Percentiles rank a stretch among this genome's conserved stretches.
Evolutionary conservation across 2,797 vertebrate species (phyloP).

Genomic region (Australoheros facetus): DNA sequence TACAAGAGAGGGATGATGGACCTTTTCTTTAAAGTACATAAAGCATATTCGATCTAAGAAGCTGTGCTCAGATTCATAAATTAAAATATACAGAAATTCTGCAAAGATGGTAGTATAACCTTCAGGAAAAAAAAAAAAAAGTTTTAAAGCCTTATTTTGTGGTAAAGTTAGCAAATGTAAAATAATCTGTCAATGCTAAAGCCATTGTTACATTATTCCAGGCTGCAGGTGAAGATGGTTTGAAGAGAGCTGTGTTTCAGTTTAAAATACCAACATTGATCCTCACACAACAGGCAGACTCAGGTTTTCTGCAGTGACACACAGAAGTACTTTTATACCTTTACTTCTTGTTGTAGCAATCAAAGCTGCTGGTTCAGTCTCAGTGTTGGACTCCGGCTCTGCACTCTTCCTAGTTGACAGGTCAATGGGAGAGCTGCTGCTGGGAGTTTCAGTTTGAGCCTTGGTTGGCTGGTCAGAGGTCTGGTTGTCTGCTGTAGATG

Average conservation of each 20-base stretch:
- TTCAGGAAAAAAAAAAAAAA: background rate
- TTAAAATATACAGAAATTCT: background rate
- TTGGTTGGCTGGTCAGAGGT: constrained; percentile 41
- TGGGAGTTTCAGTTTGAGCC: constrained; percentile 32
- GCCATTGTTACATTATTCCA: too few species aligned
- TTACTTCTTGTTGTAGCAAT: constrained; percentile 28
- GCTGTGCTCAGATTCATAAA: background rate
- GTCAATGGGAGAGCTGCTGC: constrained; percentile 84
- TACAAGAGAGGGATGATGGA: too few species aligned
- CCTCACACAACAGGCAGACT: background rate
- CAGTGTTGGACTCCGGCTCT: constrained; percentile 65
- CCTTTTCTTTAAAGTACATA: background rate
- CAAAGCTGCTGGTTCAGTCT: background rate
- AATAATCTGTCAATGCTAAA: too few species aligned
- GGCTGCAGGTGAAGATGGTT: too few species aligned
- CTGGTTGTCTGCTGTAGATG: background rate
- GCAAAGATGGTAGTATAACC: background rate
- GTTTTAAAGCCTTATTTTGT: background rate
- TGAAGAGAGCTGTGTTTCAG: background rate
- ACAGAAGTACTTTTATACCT: constrained; percentile 41
- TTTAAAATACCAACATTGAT: background rate
- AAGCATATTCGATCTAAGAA: background rate
- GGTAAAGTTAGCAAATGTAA: background rate
- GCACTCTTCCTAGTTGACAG: constrained; percentile 86
- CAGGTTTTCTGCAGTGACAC: background rate